Base-by-base conservation (phyloP, 2,888 invertebrate species). In the Uropetala carovei region DNA sequence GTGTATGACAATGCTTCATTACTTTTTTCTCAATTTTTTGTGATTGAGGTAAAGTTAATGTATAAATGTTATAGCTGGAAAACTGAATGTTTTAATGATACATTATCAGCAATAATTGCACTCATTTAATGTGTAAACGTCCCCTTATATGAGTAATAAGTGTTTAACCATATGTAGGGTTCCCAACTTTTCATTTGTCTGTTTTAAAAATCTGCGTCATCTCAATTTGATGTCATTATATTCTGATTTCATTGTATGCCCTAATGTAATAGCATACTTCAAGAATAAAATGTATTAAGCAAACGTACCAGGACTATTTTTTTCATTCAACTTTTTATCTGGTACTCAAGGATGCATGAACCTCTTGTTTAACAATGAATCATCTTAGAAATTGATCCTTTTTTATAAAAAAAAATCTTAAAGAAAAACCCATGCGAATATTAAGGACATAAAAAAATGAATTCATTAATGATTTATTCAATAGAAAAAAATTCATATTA, bases 101-200 rank as follows among this genome's bases (percentile, higher is more conserved):
- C 64, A 18, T 18, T 30, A 89, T 60, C 56, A 89, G 64, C 89
- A 89, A 89, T 89, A 89, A 89, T 30, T 59, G 64, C 89, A 89
- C 64, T 64, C 89, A 56, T 43, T 89, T 43, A 68, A 43, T n/a
- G n/a, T 89, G 89, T 89, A 60, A 59, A 64, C 60, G 16, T 64
- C 64, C 56, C 89, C 83, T 57, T 83, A 83, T 83, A 64, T 89
- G 30, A 64, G 64, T n/a, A 27, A 60, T 89, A 56, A 89, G 64
- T 89, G 89, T 89, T 60, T 43, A 89, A 89, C 89, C 89, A 89
- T 89, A 89, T 89, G 89, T 89, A 89, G 89, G 89, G 89, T 89
- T 89, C 89, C 89, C 89, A 89, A 89, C 89, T 89, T 64, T 89
- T 64, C 89, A 89, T 89, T 75, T 75, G 75, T 75, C 22, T 89